phyloP scores from a whole-genome alignment of 2,888 invertebrate species.

The Acrobasis consociella region DNA sequence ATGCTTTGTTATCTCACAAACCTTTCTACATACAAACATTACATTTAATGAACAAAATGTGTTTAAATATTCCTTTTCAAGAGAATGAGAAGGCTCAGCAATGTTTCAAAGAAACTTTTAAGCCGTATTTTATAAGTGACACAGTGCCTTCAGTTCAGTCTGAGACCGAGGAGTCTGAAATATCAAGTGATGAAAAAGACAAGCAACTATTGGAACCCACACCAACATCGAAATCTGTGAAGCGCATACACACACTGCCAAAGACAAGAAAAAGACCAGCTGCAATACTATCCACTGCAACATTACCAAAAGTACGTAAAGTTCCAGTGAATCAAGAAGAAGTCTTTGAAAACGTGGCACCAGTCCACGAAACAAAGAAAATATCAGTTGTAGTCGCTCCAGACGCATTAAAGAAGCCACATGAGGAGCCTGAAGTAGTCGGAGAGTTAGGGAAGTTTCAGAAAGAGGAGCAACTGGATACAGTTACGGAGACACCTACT shows the following conservation, averaged over 20 bases:
- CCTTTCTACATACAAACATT: slow-evolving; percentile 93
- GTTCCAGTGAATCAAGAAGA: slow-evolving; percentile 56
- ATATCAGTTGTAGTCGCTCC: slow-evolving; percentile 69
- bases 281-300: slow-evolving; percentile 47
- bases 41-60: slow-evolving; percentile 98
- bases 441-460: slow-evolving; percentile 73
- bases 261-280: slow-evolving; percentile 58
- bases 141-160: slow-evolving; percentile 42
- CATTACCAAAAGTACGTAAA: slow-evolving; percentile 56
- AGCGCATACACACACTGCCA: slow-evolving; percentile 66
- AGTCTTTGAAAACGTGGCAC: slow-evolving; percentile 65
- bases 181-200: slow-evolving; percentile 68
- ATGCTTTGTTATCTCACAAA: slow-evolving; percentile 88
- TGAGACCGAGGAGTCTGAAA: slow-evolving; percentile 71
- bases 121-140: slow-evolving; percentile 53
- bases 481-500: slow-evolving; percentile 37
- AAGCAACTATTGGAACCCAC: slow-evolving; percentile 38
- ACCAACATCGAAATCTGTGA: slow-evolving; percentile 46
- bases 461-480: slow-evolving; percentile 51
- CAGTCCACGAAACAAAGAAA: slow-evolving; percentile 66
- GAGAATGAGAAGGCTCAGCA: slow-evolving; percentile 58
- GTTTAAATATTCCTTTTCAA: slow-evolving; percentile 91
- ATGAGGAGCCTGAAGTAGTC: slow-evolving; percentile 61
- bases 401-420: slow-evolving; percentile 60
- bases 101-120: slow-evolving; percentile 65